Evolutionary conservation across 92 coral and sea anemone species (phyloP).

Genomic region (Palythoa heliodiscus): DNA sequence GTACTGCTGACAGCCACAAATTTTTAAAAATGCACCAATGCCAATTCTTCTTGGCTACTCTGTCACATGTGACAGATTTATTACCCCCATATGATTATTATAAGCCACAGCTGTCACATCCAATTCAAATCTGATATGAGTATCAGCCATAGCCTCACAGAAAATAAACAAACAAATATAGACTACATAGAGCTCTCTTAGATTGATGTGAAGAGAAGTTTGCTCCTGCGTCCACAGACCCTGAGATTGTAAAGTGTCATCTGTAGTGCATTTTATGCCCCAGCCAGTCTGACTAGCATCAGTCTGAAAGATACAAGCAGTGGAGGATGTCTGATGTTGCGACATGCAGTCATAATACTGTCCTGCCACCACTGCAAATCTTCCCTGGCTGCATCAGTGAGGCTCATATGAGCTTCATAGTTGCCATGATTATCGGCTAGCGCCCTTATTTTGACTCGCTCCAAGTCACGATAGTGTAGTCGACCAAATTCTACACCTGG

Average conservation of each 20-base stretch:
- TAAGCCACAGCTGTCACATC: slow-evolving; percentile 48
- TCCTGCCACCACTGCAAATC: slow-evolving; percentile 48
- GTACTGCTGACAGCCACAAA: slow-evolving; percentile 10
- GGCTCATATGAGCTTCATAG: slow-evolving; percentile 40
- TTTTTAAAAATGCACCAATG: slow-evolving; percentile 32
- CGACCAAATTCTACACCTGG: slow-evolving; percentile 58
- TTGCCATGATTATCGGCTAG: slow-evolving; percentile 29
- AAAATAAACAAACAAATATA: slow-evolving; percentile 46
- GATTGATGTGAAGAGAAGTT: slow-evolving; percentile 46
- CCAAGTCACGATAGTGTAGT: slow-evolving; percentile 56
- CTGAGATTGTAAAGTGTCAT: slow-evolving; percentile 42
- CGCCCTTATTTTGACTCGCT: slow-evolving; percentile 46
- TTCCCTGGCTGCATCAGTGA: slow-evolving; percentile 37
- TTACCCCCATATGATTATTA: slow-evolving; percentile 54
- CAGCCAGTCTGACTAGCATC: slow-evolving; percentile 66
- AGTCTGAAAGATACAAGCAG: slow-evolving; percentile 48
- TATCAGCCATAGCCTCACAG: slow-evolving; percentile 3
- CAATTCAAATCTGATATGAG: slow-evolving; percentile 50
- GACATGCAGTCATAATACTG: slow-evolving; percentile 35
- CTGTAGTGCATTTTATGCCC: slow-evolving; percentile 49
- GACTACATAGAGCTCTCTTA: slow-evolving; percentile 54
- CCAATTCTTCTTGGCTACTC: slow-evolving; percentile 42
- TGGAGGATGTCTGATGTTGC: slow-evolving; percentile 45
- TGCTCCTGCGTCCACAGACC: slow-evolving; percentile 49
- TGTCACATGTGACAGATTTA: slow-evolving; percentile 39